Base-by-base conservation (phyloP, 2,113 vertebrate species). In the Odocoileus hemionus region DNA sequence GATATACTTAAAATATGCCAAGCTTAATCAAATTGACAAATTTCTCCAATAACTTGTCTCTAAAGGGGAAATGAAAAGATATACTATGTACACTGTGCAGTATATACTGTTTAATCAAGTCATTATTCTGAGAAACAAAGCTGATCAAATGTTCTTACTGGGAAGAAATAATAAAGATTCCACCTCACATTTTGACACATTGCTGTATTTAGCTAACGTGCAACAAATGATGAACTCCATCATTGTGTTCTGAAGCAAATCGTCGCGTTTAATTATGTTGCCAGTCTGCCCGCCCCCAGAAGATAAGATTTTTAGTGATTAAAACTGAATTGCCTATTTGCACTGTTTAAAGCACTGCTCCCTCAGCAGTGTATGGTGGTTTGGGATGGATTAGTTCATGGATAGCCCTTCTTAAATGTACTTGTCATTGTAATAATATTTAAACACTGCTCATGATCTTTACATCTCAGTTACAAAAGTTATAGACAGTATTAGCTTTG, bases 101-200 rank as follows among this genome's bases (percentile, higher is more conserved):
- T 87, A 84, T 89, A 87, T 1, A 39, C 11, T 61, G 1, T 87
- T 58, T 88, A 89, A 54, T 26, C 36, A 54, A 92, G 74, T 58
- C 64, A 94, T 95, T 95, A 70, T 97, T 96, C 91, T 94, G 79
- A 70, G 60, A 70, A 92, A 89, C 52, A 79, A 78, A 86, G 47
- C 21, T 92, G 17, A 82, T 84, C 61, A 84, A 88, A 80, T 76
- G 23, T 30, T 64, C n/a, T 67, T 33, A 15, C n/a, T 85, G 16
- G 58, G 54, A 58, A 86, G 95, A 96, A 94, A 78, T 58, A 10
- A 33, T 36, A 64, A 92, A 67, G 17, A 94, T 55, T 64, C 10
- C n/a, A 58, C 36, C 50, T 82, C 61, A 84, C 45, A 76, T 95
- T 96, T 67, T 97, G 76, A 95, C 52, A 54, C 80, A 84, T 39